These are phyloP conservation scores for Botrylloides violaceus DNA, from an alignment of 23 tunicate species.

Conservation along the genomic window DNA sequence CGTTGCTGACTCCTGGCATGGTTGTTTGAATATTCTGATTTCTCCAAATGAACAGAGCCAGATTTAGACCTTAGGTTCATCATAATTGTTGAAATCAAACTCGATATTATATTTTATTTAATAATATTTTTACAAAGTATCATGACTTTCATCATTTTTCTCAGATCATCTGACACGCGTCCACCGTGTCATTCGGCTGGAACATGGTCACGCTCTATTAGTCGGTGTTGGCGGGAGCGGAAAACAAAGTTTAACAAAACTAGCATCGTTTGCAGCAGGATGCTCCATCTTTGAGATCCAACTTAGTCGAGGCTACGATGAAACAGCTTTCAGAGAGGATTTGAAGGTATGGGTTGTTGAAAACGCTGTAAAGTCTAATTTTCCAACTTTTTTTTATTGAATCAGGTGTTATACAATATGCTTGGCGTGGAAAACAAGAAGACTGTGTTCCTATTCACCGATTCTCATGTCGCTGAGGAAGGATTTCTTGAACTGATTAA, in stretches of 20 bases:
- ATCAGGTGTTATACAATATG: constrained; percentile 83
- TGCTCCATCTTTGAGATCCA: constrained; percentile 93
- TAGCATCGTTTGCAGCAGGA: constrained; percentile 91
- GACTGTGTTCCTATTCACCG: constrained; percentile 91
- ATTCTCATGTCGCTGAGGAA: constrained; percentile 99
- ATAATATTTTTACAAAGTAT: not conserved
- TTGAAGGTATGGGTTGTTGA: constrained; percentile 48
- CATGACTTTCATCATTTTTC: not conserved
- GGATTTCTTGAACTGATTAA: constrained; percentile 99
- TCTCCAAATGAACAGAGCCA: no score
- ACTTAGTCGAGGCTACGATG: constrained; percentile 94
- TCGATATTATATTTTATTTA: not conserved
- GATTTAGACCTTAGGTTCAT: no score
- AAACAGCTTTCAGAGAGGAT: constrained; percentile 87
- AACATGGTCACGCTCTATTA: constrained; percentile 81
- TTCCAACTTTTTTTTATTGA: not conserved
- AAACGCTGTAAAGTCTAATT: not conserved
- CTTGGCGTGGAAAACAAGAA: constrained; percentile 94
- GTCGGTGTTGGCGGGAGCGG: constrained; percentile 99
- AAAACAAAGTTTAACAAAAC: constrained; percentile 92
- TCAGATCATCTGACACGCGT: constrained; percentile 93
- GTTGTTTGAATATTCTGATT: no score
- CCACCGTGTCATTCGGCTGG: constrained; percentile 92
- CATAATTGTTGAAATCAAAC: not conserved
- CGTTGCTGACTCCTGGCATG: no score